Evolutionary conservation across 2,888 invertebrate genomes (phyloP).

Genomic region (Amiota mariae): DNA sequence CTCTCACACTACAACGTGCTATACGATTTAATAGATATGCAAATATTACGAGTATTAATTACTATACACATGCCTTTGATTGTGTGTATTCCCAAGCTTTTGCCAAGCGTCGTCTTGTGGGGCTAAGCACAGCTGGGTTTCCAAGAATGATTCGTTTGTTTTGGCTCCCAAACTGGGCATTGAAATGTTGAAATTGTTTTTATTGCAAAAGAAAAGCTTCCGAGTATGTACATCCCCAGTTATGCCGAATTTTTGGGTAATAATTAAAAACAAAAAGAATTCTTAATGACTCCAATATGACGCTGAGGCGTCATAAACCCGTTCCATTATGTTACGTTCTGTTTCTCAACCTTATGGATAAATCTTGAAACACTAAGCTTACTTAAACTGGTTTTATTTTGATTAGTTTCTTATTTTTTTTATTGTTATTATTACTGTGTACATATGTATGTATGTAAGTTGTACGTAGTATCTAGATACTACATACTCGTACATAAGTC

Average conservation of each 20-base stretch:
- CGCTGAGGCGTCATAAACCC: constrained; percentile 11
- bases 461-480: neutral
- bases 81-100: constrained; percentile 1
- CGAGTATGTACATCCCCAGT: constrained; percentile 7
- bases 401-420: neutral
- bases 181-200: neutral
- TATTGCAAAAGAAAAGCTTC: neutral
- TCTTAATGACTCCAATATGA: neutral
- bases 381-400: constrained; percentile 5
- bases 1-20: too few relatives aligned
- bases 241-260: neutral
- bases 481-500: neutral
- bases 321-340: neutral
- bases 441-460: too few relatives aligned
- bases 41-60: too few relatives aligned
- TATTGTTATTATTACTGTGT: neutral
- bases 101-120: neutral
- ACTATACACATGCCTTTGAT: too few relatives aligned
- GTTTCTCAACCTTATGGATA: constrained; percentile 11
- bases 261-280: too few relatives aligned
- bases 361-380: neutral
- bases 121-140: too few relatives aligned
- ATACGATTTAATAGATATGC: too few relatives aligned
- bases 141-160: neutral
- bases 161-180: neutral